Evolutionary conservation across 1,140 invertebrate genomes (phyloP).

Genomic region (Bombus haemorrhoidalis): DNA sequence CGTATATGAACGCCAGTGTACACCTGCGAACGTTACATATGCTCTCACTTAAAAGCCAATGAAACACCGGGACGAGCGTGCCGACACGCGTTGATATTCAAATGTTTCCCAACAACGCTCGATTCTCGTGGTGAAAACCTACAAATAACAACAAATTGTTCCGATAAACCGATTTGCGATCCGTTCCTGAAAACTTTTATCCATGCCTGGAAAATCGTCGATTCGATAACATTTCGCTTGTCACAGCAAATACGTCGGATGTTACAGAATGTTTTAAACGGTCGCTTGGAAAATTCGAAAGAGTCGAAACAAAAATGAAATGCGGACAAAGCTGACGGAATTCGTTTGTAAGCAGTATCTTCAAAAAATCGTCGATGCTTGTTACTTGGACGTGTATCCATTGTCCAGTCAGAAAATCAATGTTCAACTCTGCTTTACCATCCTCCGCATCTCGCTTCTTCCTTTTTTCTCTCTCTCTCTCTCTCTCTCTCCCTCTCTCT

Average conservation of each 20-base stretch:
- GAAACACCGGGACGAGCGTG: background rate
- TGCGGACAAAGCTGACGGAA: background rate
- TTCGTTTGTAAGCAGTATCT: constrained; percentile 4
- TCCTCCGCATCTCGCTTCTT: background rate
- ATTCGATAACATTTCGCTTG: constrained; percentile 17
- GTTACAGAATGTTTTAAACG: constrained; percentile 9
- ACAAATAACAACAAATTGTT: background rate
- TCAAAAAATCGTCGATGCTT: background rate
- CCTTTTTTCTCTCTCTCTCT: no score
- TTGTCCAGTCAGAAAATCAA: background rate
- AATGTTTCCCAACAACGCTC: constrained; percentile 6
- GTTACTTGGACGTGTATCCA: background rate
- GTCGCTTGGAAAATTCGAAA: background rate
- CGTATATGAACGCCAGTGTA: background rate
- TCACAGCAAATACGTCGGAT: background rate
- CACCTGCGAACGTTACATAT: background rate
- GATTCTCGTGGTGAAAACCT: background rate
- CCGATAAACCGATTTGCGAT: constrained; percentile 27
- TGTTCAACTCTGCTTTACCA: background rate
- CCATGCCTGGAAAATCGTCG: background rate
- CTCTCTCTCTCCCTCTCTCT: no score
- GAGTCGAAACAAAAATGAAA: background rate
- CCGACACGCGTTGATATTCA: background rate
- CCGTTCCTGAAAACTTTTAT: constrained; percentile 12
- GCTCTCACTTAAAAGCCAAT: background rate